Percentiles rank a stretch among this genome's conserved stretches.
These are phyloP conservation scores for Neoitamus cyanurus DNA, from an alignment of 2,888 invertebrate genomes.

Conservation along the genomic window DNA sequence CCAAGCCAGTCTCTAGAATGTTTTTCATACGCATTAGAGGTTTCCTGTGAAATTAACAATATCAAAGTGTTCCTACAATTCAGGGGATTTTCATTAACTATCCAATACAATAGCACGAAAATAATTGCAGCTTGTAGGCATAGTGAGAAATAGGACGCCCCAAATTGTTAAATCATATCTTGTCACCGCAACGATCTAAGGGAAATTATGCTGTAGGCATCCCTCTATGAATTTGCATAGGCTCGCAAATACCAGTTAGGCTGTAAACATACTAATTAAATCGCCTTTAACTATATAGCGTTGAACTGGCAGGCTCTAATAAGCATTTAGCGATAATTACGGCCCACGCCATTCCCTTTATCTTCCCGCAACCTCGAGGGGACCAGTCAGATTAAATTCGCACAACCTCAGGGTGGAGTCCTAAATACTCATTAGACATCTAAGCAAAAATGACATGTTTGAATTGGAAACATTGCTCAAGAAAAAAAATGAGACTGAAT, in stretches of 20 bases:
- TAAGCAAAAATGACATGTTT: not conserved
- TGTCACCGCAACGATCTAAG: not conserved
- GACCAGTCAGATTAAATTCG: not conserved
- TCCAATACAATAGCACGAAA: not conserved
- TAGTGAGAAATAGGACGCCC: no score
- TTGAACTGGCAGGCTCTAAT: not conserved
- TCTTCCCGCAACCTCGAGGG: not conserved
- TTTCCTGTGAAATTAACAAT: not conserved
- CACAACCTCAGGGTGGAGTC: not conserved
- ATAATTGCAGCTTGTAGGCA: not conserved
- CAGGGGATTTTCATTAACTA: not conserved
- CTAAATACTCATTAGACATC: not conserved
- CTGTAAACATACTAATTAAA: not conserved
- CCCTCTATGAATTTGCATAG: not conserved
- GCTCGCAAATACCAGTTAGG: not conserved
- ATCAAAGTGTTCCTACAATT: not conserved
- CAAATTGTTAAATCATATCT: not conserved
- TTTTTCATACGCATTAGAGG: no score
- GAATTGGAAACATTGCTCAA: not conserved
- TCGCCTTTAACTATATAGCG: not conserved
- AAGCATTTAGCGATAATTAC: not conserved
- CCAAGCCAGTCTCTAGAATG: no score
- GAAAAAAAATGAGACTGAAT: not conserved
- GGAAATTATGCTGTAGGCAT: not conserved
- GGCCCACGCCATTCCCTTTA: not conserved